These are phyloP conservation scores for Cancer borealis DNA, from an alignment of 2,888 invertebrate species.

Conservation along the genomic window DNA sequence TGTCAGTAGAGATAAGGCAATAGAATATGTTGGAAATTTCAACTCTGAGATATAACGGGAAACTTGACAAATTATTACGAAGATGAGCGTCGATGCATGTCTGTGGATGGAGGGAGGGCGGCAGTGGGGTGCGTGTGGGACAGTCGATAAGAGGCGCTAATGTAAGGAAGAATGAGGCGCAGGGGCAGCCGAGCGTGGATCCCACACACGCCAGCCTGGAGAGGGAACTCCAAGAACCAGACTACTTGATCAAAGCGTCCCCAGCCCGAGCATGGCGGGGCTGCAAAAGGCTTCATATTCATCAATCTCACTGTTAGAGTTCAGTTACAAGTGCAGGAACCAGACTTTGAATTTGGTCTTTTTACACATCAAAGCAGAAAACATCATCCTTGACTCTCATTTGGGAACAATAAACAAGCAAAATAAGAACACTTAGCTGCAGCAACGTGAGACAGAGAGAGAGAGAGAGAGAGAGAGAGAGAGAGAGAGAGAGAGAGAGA, in stretches of 20 bases:
- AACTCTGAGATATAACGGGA: background rate
- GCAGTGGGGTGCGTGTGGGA: background rate
- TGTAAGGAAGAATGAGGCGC: background rate
- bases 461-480: slow-evolving; percentile 22
- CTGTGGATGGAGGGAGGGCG: background rate
- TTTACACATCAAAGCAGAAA: background rate
- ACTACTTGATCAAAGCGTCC: background rate
- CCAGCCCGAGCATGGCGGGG: background rate
- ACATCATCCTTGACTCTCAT: no score
- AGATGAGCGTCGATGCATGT: background rate
- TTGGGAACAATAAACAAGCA: background rate
- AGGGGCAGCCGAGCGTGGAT: background rate
- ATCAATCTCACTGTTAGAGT: background rate
- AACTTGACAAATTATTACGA: background rate
- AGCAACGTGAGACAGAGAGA: background rate
- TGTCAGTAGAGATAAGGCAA: background rate
- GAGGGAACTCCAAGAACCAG: background rate
- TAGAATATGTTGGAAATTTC: background rate
- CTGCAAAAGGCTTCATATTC: background rate
- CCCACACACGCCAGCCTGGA: background rate
- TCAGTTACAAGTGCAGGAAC: background rate
- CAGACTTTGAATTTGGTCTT: background rate
- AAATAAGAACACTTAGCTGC: background rate
- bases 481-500: slow-evolving; percentile 32
- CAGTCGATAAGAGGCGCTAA: slow-evolving; percentile 16